Evolutionary conservation across 2,888 invertebrate genomes (phyloP).

Genomic region (Lasioglossum pauxillum): DNA sequence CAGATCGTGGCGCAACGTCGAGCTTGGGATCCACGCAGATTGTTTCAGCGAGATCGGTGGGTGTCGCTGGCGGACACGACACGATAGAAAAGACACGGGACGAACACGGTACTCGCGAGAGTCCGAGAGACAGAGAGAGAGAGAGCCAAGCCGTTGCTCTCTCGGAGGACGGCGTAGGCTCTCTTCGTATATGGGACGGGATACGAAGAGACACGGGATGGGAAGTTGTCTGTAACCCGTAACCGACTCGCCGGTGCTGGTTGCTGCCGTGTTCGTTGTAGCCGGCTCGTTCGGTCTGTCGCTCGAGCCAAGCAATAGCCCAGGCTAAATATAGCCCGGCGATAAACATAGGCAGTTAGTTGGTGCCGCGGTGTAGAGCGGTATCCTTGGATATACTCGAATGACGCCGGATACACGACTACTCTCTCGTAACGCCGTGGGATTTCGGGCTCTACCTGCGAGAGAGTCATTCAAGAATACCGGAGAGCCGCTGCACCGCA

Average conservation of each 20-base stretch:
- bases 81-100: slow-evolving; percentile 11
- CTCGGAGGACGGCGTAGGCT: slow-evolving; percentile 23
- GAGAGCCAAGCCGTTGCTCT: not conserved
- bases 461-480: slow-evolving; percentile 56
- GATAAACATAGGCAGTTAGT: slow-evolving; percentile 82
- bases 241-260: slow-evolving; percentile 35
- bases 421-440: slow-evolving; percentile 49
- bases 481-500: not conserved
- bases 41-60: slow-evolving; percentile 30
- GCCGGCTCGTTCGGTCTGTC: slow-evolving; percentile 71
- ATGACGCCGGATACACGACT: slow-evolving; percentile 59
- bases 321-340: slow-evolving; percentile 81
- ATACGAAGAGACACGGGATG: slow-evolving; percentile 37
- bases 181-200: slow-evolving; percentile 44
- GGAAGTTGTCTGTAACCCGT: slow-evolving; percentile 34
- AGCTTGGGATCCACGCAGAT: slow-evolving; percentile 21
- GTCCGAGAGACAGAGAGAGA: slow-evolving; percentile 8
- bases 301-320: slow-evolving; percentile 80
- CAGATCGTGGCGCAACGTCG: not conserved
- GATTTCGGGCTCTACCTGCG: slow-evolving; percentile 58
- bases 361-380: slow-evolving; percentile 72
- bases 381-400: slow-evolving; percentile 69
- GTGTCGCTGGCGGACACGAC: slow-evolving; percentile 37
- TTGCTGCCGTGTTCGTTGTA: slow-evolving; percentile 46
- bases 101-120: not conserved